A percentile compares a stretch with the other conserved stretches of the same genome.
Evolutionary conservation across 2,113 vertebrate genomes (phyloP).

Genomic region (Dromiciops gliroides): DNA sequence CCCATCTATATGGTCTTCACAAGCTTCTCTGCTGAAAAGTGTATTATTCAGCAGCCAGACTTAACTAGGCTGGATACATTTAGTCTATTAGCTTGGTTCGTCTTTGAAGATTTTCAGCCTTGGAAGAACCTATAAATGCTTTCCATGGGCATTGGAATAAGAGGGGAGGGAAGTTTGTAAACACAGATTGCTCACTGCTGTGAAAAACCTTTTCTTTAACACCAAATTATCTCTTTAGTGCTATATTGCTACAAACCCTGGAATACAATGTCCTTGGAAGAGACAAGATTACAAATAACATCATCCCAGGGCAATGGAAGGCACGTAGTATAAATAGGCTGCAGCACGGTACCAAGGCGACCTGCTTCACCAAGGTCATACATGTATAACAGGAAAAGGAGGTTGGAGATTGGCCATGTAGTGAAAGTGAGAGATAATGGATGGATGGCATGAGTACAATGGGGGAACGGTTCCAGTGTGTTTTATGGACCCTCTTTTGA

Average conservation of each 20-base stretch:
- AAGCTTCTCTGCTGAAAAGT: background rate
- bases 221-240: background rate
- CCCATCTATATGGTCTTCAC: background rate
- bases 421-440: background rate
- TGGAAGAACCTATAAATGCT: background rate
- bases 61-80: background rate
- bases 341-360: background rate
- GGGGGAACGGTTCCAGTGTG: background rate
- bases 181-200: background rate
- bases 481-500: background rate
- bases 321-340: background rate
- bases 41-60: background rate
- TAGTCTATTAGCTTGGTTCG: background rate
- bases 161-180: background rate
- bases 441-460: background rate
- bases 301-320: background rate
- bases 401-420: background rate
- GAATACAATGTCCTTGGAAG: background rate
- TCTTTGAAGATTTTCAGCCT: background rate
- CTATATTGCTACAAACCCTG: background rate
- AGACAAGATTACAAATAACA: background rate
- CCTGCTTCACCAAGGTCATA: background rate
- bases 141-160: background rate
- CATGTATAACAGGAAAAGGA: background rate
- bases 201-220: background rate